Conservation (phyloP, 92 coral and sea anemone genomes). For the Pocillopora meandrina region DNA sequence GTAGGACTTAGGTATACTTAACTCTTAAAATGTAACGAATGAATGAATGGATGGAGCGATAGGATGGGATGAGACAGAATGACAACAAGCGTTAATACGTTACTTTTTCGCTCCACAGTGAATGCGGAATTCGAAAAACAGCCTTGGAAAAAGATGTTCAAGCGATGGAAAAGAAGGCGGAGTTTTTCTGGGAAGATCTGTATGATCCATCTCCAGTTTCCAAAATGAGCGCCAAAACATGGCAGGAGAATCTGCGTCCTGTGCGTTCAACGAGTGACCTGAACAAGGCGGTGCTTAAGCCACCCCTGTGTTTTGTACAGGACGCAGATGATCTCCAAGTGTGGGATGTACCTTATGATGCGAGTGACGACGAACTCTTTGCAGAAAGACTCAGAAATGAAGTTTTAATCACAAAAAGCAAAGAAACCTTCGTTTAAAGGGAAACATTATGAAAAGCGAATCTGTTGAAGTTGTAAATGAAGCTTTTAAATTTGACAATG, state of each 20-base stretch:
- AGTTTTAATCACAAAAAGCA: not conserved
- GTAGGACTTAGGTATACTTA: not conserved
- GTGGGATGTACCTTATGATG: not conserved
- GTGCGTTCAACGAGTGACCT: conserved; percentile 37
- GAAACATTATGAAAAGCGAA: not conserved
- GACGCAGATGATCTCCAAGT: conserved; percentile 4
- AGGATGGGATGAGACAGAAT: not conserved
- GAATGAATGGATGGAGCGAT: not conserved
- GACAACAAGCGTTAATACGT: not conserved
- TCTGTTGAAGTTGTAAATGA: not conserved
- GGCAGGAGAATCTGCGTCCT: conserved; percentile 42
- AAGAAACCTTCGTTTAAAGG: not conserved
- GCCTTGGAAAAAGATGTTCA: conserved; percentile 10
- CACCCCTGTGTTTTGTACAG: conserved; percentile 32
- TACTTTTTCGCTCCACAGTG: conserved; percentile 6
- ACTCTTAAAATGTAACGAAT: not conserved
- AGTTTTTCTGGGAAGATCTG: conserved; percentile 16
- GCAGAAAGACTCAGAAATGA: not conserved
- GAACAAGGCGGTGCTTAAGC: conserved; percentile 27
- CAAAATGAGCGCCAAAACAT: not conserved
- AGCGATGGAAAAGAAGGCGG: conserved; percentile 18
- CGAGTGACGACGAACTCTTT: conserved; percentile 2
- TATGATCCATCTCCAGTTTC: not conserved
- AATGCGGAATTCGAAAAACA: conserved; percentile 13
- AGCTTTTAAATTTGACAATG: not conserved